Base-by-base conservation (phyloP, 2,888 invertebrate genomes). In the Polia nebulosa region DNA sequence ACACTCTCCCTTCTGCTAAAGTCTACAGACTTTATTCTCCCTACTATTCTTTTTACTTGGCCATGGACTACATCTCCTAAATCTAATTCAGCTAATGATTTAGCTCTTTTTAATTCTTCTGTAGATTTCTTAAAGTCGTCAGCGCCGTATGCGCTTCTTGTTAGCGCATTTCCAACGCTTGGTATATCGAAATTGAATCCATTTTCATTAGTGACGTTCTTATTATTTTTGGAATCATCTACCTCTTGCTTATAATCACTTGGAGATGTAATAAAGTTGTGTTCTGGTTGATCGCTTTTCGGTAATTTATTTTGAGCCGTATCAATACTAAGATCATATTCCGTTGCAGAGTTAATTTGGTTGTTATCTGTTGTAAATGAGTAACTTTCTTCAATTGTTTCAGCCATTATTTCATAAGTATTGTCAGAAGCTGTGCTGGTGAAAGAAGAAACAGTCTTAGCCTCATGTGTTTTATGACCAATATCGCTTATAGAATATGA, bases 21-120 rank as follows among this genome's bases (percentile, higher is more conserved):
- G 7, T 94, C 93, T 0, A 86, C 75, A 0, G 94, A 94, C 60
- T 88, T 93, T 62, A 95, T 91, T 70, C 92, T 88, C 0, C 86
- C 79, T 20, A 94, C 86, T 66, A 93, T 86, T 53, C 85, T 82
- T 11, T 84, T 87, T 0, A 94, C 94, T 81, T 90, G 90, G 0
- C 93, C 94, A 59, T 88, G 89, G 0, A 93, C 85, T 0, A 83
- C 85, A 36, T 92, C 89, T 0, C 90, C 92, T 64, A 92, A 57
- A 47, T 82, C 92, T 59, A 92, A 73, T 69, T 93, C 94, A 1
- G 90, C 94, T 3, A 91, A 62, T 2, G 93, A 93, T 55, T 90
- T 91, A 0, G 82, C 63, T 32, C 75, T 75, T 72, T 69, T 85
- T 7, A 84, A 61, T 41, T 88, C 83, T 44, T 80, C 74, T 62